Evolutionary conservation across 2,113 vertebrate species (phyloP), one percentile per base, ranked within the genome.

Genomic region (Oxygymnocypris stewartii): DNA sequence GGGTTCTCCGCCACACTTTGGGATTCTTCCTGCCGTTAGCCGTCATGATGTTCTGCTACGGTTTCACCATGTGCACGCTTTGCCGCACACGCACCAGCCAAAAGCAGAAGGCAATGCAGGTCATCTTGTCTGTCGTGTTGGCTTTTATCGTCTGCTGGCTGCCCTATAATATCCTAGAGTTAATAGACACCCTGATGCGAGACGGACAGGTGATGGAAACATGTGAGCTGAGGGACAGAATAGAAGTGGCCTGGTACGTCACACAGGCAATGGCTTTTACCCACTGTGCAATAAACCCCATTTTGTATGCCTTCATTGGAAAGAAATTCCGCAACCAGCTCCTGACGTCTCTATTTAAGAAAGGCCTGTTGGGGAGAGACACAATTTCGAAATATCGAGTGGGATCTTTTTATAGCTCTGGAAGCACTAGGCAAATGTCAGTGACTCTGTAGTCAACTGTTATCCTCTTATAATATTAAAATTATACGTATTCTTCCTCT

Each of bases 231-330:
- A 92, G 86, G 35, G 73, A 83, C 0, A 79, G 20, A 2, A 82
- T 98, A 0, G 92, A 91, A 9, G 12, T 44, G 0, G 91, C 94
- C 57, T 83, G 96, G 6, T 85, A 92, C 0, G 6, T 93, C 87
- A 97, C 96, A 0, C 87, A 96, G 76, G 91, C 95, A 14, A 85
- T 98, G 81, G 96, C 96, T 71, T 97, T 96, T 25, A 28, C 91
- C 28, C 97, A 98, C 92, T 97, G 96, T 87, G 97, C 96, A 20
- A 93, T 98, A 84, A 99, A 98, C 84, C 97, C 97, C 4, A 90
- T 99, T 84, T 94, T 98, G 86, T 98, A 98, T 0, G 97, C 96
- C 78, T 98, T 98, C 90, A 96, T 98, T 0, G 97, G 97, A 12
- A 94, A 96, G 89, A 98, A 97, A 90, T 99, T 98, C 91, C 95